Evolutionary conservation across 2,888 invertebrate genomes (phyloP), one percentile per base, ranked within the genome.

Genomic region (Rhabditophanes sp.): DNA sequence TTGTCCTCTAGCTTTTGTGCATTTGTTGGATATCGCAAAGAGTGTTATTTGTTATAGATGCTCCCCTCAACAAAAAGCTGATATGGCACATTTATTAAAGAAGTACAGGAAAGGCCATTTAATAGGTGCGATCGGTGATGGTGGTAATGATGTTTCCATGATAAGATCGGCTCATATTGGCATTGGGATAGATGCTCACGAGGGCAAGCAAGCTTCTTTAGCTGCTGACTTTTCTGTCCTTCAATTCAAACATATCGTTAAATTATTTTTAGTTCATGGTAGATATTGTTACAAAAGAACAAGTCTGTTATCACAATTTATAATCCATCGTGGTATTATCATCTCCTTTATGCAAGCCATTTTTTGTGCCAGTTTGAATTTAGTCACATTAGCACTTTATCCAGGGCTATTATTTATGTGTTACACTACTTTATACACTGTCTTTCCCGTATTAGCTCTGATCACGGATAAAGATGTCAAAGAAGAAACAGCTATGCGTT

Each of bases 351-450:
- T 96, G 80, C 79, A 82, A 73, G 93, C 88, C 1, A 80, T 93
- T 17, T 96, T 93, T 69, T 88, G 87, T 2, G 84, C 88, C 11
- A 85, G 90, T 18, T 93, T 93, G 71, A 93, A 88, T 72, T 78
- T 90, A 66, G 85, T 87, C 14, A 87, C 88, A 1, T 83, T 93
- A 23, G 80, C 87, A 7, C 74, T 96, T 16, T 96, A 90, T 69
- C 93, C 88, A 67, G 88, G 90, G n/a, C 81, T 88, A 62, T 75
- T 93, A 28, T 85, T 90, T 82, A 85, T 96, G 29, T 88, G 88
- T 69, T 76, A 67, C 66, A 85, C 87, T 17, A 93, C 93, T 1
- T 71, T 93, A 22, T 93, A 84, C 69, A 96, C 93, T 3, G 87
- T 87, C 82, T 80, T 88, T 56, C 93, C 93, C 1, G 93, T 93